Evolutionary conservation across 2,797 vertebrate species (phyloP), one percentile per base, ranked within the genome.

Genomic region (Acrossocheilus wenchowensis): DNA sequence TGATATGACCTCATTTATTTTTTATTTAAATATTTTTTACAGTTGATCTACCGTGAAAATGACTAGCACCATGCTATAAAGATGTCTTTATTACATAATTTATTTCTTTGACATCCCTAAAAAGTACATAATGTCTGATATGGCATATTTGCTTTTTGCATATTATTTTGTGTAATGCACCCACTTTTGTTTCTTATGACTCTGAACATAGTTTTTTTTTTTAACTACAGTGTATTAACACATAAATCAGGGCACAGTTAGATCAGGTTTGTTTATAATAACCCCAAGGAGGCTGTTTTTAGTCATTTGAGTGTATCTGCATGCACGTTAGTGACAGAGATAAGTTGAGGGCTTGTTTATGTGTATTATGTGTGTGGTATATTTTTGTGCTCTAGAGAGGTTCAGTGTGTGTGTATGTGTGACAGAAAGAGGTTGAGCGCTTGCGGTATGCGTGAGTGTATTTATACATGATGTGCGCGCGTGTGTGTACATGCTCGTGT

Each of bases 401-500:
- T 39, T 57, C 34, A 34, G 21, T 68, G 30, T 78, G 60, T 84
- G 72, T 64, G 57, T 83, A 5, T 75, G 39, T 78, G n/a, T 85
- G 75, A 80, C 84, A 80, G 77, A 85, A 80, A 85, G 72, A 50
- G 72, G 83, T 60, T 84, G 73, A 90, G 86, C 54, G 73, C 73
- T 87, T 79, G 84, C 45, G 71, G 68, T 82, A 87, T 75, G 75
- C 86, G 54, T 80, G 52, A 45, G 50, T 90, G 64, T 81, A 81
- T 90, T 88, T 87, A 80, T 83, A 87, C 89, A 83, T 52, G 87
- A 68, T 80, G 72, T 45, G 77, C 14, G 41, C 19, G 82, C 81
- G 87, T 87, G 88, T 89, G 90, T 91, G 88, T 84, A 88, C 81
- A 79, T 83, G 77, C 74, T 78, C 36, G 30, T 84, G 88, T 89